phyloP scores from a whole-genome alignment of 2,113 vertebrate genomes.

The Lepisosteus oculatus region DNA sequence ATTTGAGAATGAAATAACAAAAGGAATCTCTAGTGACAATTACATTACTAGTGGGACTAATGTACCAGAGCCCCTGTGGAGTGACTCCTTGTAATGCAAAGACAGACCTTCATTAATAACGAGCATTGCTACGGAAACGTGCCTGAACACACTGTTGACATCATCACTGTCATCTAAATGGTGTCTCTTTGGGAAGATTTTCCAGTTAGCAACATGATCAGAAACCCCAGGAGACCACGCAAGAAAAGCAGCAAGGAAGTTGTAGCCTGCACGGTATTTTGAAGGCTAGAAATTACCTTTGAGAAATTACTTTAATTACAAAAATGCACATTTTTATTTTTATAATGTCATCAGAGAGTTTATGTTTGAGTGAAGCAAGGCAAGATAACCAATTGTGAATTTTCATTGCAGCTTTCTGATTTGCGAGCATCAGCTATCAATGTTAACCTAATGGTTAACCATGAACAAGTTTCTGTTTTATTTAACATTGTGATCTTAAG shows the following conservation, averaged over 20 bases:
- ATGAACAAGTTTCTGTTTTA: no score
- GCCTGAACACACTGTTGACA: slow-evolving; percentile 9
- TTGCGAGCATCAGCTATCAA: no score
- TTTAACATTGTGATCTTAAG: no score
- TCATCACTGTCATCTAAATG: slow-evolving; percentile 11
- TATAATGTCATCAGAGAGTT: no score
- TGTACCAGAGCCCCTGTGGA: slow-evolving; percentile 1
- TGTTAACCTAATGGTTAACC: no score
- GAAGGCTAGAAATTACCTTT: neutral
- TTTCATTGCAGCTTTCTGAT: no score
- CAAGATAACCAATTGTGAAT: no score
- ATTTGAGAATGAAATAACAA: no score
- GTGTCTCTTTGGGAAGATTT: slow-evolving; percentile 19
- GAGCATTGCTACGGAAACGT: slow-evolving; percentile 15
- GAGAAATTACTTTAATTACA: no score
- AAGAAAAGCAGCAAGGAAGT: slow-evolving; percentile 8
- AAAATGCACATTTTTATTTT: no score
- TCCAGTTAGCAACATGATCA: slow-evolving; percentile 11
- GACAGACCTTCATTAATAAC: slow-evolving; percentile 19
- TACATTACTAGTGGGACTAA: neutral
- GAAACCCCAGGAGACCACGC: neutral
- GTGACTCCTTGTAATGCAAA: neutral
- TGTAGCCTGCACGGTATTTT: neutral
- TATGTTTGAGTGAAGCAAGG: no score
- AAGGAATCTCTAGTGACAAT: no score